phyloP scores from a whole-genome alignment of 2,797 vertebrate genomes.

The Pseudotriccus pelzelni region DNA sequence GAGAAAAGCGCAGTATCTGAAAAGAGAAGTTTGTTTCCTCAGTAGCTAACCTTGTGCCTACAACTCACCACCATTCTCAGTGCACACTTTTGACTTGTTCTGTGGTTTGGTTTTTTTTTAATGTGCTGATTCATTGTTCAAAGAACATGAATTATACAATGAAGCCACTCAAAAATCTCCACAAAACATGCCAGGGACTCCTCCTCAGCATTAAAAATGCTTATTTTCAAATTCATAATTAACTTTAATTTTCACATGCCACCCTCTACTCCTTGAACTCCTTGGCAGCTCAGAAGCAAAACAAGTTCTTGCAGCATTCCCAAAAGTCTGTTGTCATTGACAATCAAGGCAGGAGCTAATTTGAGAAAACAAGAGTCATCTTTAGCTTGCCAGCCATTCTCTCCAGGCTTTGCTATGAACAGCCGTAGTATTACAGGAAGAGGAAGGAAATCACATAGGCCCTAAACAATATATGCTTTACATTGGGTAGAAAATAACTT shows the following conservation, averaged over 20 bases:
- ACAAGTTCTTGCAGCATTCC: background rate
- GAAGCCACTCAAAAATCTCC: background rate
- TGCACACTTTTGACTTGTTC: background rate
- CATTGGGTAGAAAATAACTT: background rate
- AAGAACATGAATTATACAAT: background rate
- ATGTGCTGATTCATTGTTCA: background rate
- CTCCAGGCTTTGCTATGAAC: background rate
- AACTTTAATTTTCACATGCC: slow-evolving; percentile 11
- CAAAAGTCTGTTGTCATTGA: background rate
- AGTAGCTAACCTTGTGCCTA: background rate
- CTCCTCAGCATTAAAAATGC: background rate
- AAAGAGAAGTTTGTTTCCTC: background rate
- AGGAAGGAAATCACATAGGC: background rate
- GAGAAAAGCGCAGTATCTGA: background rate
- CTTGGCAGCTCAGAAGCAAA: slow-evolving; percentile 1
- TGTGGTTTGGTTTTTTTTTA: background rate
- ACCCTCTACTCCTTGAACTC: background rate
- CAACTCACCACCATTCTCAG: background rate
- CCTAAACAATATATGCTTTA: background rate
- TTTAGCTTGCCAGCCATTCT: background rate
- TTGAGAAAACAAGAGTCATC: background rate
- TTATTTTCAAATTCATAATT: background rate
- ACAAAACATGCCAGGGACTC: background rate
- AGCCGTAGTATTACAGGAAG: background rate
- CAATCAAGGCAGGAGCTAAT: background rate